These are phyloP conservation scores for Muntiacus muntjak DNA, from an alignment of 2,113 vertebrate genomes.

Conservation along the genomic window DNA sequence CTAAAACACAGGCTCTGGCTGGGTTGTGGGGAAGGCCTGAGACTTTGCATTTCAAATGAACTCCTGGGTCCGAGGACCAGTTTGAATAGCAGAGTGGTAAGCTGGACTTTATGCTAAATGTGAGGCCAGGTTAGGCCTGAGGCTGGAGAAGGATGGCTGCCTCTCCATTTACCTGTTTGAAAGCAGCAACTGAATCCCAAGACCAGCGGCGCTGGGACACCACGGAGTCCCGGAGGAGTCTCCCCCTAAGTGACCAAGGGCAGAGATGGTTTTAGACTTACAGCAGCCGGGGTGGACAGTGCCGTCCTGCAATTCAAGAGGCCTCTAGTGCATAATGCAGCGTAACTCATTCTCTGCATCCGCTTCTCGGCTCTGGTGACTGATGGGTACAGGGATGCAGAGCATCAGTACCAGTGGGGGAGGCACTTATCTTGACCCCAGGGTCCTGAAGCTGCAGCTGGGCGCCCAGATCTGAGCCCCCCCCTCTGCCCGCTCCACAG, in stretches of 20 bases:
- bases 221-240: neutral
- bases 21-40: neutral
- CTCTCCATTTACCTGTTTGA: neutral
- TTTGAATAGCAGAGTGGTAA: neutral
- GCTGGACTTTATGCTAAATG: neutral
- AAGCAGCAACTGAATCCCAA: neutral
- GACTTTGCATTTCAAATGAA: neutral
- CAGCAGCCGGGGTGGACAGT: fast-evolving
- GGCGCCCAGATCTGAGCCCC: neutral
- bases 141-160: neutral
- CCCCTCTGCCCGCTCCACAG: fast-evolving
- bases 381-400: neutral
- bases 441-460: neutral
- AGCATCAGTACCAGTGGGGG: too few relatives aligned
- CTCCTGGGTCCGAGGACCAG: neutral
- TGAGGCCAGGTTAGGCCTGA: neutral
- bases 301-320: neutral
- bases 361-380: fast-evolving
- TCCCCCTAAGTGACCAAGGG: neutral
- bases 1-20: neutral
- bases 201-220: neutral
- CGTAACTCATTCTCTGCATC: too few relatives aligned
- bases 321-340: neutral
- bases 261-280: neutral
- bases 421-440: neutral